A percentile compares a stretch with the other conserved stretches of the same genome.
phyloP scores from a whole-genome alignment of 2,797 vertebrate species.

The Halcyon badia region DNA sequence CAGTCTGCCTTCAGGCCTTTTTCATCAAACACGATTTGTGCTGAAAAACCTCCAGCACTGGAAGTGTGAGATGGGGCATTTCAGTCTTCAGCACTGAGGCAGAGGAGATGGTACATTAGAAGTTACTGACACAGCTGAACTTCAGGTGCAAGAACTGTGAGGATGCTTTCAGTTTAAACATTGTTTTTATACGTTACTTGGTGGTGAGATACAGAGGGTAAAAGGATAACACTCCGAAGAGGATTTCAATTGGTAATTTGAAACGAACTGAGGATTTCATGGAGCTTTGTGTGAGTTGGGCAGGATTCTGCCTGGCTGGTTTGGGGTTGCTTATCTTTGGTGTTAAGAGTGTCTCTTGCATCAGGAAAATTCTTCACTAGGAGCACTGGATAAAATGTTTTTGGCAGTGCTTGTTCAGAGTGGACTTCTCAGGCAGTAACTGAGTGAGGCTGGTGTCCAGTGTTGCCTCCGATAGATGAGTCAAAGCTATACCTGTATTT shows the following conservation, averaged over 20 bases:
- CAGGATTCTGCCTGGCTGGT: neutral
- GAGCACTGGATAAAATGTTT: neutral
- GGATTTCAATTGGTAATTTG: neutral
- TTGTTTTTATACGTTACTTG: neutral
- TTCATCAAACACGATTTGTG: neutral
- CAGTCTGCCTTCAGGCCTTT: conserved; percentile 32
- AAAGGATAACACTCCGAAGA: neutral
- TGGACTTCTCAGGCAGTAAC: neutral
- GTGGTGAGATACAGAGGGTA: neutral
- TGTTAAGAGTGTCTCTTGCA: neutral
- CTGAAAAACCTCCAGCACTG: neutral
- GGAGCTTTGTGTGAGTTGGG: fast-evolving
- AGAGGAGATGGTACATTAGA: neutral
- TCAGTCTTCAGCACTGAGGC: neutral
- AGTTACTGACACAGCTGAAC: neutral
- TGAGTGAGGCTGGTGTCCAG: neutral
- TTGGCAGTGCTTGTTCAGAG: neutral
- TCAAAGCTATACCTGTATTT: neutral
- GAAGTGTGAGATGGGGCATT: neutral
- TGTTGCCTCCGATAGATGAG: neutral
- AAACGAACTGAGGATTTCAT: neutral
- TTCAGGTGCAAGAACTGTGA: neutral
- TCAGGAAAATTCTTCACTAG: neutral
- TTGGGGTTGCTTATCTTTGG: neutral
- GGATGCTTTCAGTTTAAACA: neutral